A percentile compares a stretch with the other conserved stretches of the same genome.
These are phyloP conservation scores for Microcebus murinus DNA, from an alignment of 2,113 vertebrate genomes.

Conservation along the genomic window DNA sequence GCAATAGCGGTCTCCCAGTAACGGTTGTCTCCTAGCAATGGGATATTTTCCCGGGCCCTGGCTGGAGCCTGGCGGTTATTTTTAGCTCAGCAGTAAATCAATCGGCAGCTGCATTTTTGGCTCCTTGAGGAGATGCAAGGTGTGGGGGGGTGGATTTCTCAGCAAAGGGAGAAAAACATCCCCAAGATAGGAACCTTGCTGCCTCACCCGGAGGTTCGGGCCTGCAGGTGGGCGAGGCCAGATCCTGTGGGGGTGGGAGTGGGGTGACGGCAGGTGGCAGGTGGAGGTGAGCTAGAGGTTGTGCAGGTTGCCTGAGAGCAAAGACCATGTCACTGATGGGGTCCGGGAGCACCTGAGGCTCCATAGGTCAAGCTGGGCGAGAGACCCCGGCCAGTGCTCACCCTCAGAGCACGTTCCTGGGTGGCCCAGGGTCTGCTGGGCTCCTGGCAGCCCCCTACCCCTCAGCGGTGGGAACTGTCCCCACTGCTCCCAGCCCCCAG, in stretches of 20 bases:
- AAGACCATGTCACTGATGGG: not conserved
- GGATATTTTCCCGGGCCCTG: conserved; percentile 85
- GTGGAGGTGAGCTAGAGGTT: not conserved
- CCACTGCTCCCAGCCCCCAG: too few species aligned
- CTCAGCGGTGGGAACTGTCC: not conserved
- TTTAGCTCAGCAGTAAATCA: conserved; percentile 85
- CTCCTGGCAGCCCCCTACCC: not conserved
- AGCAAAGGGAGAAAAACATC: not conserved
- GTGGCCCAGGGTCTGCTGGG: not conserved
- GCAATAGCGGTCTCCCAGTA: conserved; percentile 87
- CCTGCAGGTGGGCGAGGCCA: not conserved
- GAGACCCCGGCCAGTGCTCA: not conserved
- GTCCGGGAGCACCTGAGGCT: not conserved
- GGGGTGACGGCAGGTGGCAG: not conserved
- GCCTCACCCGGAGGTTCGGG: not conserved
- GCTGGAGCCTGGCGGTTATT: conserved; percentile 86
- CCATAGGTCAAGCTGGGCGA: not conserved
- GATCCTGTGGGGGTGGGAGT: not conserved
- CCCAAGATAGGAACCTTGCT: not conserved
- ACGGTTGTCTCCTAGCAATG: conserved; percentile 87
- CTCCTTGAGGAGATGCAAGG: conserved; percentile 72
- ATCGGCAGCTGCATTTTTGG: conserved; percentile 81
- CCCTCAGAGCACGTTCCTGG: accelerated
- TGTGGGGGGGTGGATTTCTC: not conserved
- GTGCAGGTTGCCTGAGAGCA: not conserved